Conservation (phyloP, 2,888 invertebrate species). For the Pachliopta kotzebuea region DNA sequence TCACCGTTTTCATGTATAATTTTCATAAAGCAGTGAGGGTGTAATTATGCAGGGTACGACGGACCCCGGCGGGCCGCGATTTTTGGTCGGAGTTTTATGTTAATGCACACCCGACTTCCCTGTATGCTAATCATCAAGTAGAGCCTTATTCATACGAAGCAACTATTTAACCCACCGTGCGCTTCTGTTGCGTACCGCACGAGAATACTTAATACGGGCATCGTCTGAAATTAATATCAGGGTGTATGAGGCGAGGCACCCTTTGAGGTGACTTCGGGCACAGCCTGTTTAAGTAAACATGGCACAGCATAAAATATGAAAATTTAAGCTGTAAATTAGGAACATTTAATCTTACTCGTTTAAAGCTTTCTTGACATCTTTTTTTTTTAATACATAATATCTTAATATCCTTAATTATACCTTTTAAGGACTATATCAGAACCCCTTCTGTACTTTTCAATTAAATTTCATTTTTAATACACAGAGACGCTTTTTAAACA, state of each 20-base stretch:
- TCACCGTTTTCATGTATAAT: constrained; percentile 61
- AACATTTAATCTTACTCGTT: too few relatives aligned
- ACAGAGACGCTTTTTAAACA: too few relatives aligned
- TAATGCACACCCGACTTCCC: constrained; percentile 52
- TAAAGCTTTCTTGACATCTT: too few relatives aligned
- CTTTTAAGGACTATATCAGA: too few relatives aligned
- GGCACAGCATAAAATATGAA: neutral
- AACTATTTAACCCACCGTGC: constrained; percentile 52
- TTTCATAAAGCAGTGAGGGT: constrained; percentile 58
- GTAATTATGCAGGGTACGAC: constrained; percentile 59
- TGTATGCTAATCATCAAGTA: constrained; percentile 64
- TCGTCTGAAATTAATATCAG: constrained; percentile 22
- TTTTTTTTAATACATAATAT: too few relatives aligned
- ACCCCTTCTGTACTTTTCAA: too few relatives aligned
- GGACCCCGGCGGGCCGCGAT: constrained; percentile 52
- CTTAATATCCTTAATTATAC: too few relatives aligned
- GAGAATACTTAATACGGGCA: constrained; percentile 37
- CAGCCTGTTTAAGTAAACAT: neutral
- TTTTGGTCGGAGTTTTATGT: constrained; percentile 67
- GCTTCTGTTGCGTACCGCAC: constrained; percentile 36
- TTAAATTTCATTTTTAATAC: too few relatives aligned
- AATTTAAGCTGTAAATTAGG: too few relatives aligned
- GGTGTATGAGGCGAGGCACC: constrained; percentile 7
- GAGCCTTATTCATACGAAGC: constrained; percentile 52
- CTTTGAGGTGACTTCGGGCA: constrained; percentile 3